Evolutionary conservation across 2,888 invertebrate genomes (phyloP).

Genomic region (Pinctada fucata): DNA sequence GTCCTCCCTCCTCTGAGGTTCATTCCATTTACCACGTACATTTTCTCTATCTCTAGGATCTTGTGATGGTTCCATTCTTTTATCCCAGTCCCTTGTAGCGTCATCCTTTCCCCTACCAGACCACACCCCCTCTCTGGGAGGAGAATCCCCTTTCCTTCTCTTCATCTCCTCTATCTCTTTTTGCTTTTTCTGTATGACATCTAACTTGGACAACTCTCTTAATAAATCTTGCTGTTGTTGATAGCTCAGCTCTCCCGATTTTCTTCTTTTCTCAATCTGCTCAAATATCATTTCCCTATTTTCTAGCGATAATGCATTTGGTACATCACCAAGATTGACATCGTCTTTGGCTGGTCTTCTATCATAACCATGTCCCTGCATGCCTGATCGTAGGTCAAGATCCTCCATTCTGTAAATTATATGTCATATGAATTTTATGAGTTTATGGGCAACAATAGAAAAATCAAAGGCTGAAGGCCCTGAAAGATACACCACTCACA

Average conservation of each 20-base stretch:
- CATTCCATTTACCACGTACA: too few relatives aligned
- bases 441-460: too few relatives aligned
- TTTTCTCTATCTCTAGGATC: too few relatives aligned
- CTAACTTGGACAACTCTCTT: conserved; percentile 65
- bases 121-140: background rate
- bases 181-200: conserved; percentile 56
- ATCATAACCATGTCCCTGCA: background rate
- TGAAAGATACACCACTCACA: too few relatives aligned
- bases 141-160: background rate
- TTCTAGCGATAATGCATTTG: conserved; percentile 44
- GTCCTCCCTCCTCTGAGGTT: too few relatives aligned
- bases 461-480: too few relatives aligned
- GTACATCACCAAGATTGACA: conserved; percentile 21
- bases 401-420: background rate
- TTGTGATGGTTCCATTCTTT: background rate
- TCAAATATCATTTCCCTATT: conserved; percentile 52
- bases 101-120: background rate
- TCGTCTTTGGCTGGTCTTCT: background rate
- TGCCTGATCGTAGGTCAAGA: background rate
- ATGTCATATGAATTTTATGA: too few relatives aligned
- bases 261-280: conserved; percentile 81
- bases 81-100: background rate
- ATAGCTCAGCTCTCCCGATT: conserved; percentile 80
- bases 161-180: conserved; percentile 40
- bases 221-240: conserved; percentile 71